These are phyloP conservation scores for Dryomyza anilis DNA, from an alignment of 2,888 invertebrate genomes.

Conservation along the genomic window DNA sequence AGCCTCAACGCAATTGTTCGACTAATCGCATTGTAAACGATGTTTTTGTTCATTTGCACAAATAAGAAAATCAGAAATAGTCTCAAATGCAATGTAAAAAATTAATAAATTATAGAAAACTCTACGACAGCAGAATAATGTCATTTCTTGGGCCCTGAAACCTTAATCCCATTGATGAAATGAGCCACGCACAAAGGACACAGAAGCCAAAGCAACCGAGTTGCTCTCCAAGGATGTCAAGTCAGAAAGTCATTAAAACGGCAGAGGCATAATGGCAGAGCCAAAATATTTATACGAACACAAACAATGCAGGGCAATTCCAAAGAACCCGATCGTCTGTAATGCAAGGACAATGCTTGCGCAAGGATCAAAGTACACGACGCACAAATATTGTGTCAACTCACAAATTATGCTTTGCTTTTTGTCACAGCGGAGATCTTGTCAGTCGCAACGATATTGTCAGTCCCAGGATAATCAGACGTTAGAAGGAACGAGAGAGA, in stretches of 20 bases:
- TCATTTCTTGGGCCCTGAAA: background rate
- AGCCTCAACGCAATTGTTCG: background rate
- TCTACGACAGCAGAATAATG: background rate
- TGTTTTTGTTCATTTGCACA: background rate
- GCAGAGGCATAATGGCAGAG: background rate
- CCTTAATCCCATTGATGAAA: constrained; percentile 11
- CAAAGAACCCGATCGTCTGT: background rate
- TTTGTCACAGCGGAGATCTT: too few species aligned
- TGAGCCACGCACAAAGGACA: background rate
- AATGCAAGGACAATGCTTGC: background rate
- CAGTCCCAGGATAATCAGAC: background rate
- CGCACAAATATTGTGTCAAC: constrained; percentile 38
- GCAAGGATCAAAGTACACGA: constrained; percentile 19
- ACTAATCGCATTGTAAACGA: background rate
- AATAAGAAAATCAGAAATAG: background rate
- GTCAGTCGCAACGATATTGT: background rate
- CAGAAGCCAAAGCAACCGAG: constrained; percentile 1
- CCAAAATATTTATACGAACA: background rate
- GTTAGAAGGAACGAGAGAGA: background rate
- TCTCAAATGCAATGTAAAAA: too few species aligned
- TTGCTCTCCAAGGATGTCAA: background rate
- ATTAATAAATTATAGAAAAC: constrained; percentile 6
- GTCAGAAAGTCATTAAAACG: background rate
- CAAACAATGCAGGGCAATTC: background rate
- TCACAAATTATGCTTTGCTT: constrained; percentile 35